Conservation (phyloP, 2,888 invertebrate genomes). For the Epicampocera succincta region DNA sequence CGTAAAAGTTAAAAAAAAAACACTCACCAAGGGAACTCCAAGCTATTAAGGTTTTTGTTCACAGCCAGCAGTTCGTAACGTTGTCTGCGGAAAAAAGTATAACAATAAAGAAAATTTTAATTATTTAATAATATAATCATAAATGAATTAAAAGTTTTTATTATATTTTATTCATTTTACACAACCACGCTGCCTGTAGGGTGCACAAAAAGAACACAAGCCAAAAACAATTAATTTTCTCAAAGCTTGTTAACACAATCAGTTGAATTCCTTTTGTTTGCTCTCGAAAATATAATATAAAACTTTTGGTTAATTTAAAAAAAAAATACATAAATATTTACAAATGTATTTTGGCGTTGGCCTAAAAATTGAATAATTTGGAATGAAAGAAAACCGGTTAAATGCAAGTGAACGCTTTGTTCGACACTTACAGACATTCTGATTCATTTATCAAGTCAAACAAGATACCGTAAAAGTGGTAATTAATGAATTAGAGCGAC, state of each 20-base stretch:
- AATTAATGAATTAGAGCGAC: not conserved
- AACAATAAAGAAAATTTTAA: not conserved
- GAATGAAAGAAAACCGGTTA: not conserved
- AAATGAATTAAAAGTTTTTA: no score
- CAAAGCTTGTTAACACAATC: slow-evolving; percentile 53
- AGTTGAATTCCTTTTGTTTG: slow-evolving; percentile 42
- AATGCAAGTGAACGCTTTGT: not conserved
- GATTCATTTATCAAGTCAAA: not conserved
- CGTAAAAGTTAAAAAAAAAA: no score
- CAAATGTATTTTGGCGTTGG: slow-evolving; percentile 59
- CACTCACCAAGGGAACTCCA: no score
- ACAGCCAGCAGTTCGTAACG: no score
- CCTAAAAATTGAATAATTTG: slow-evolving; percentile 12
- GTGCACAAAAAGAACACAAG: slow-evolving; percentile 9
- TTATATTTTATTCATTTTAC: no score
- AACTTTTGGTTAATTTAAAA: slow-evolving; percentile 53
- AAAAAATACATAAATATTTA: slow-evolving; percentile 68
- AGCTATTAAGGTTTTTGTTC: no score
- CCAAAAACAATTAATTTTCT: slow-evolving; percentile 53
- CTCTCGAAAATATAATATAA: not conserved
- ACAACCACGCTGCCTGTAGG: not conserved
- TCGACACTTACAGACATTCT: not conserved
- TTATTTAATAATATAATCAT: no score
- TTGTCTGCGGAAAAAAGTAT: no score
- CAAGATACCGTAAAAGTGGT: not conserved